Conservation (phyloP, 1,140 invertebrate species). For the Leucophenga varia region DNA sequence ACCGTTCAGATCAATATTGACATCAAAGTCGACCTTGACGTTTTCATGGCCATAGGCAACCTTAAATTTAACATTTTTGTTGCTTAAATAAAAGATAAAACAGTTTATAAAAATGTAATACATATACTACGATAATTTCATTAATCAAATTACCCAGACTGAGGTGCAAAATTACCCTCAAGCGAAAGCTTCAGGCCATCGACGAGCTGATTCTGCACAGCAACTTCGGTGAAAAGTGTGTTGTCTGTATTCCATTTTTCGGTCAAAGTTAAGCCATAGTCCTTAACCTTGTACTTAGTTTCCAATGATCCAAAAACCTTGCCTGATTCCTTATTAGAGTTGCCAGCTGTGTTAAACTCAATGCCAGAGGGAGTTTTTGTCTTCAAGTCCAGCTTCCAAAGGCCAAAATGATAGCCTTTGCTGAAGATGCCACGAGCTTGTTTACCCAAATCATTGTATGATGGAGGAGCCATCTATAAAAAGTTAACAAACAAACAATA, state of each 20-base stretch:
- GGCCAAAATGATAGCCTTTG: slow-evolving; percentile 93
- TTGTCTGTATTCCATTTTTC: slow-evolving; percentile 99
- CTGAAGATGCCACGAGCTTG: slow-evolving; percentile 88
- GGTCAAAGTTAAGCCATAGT: slow-evolving; percentile 89
- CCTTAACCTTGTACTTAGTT: slow-evolving; percentile 91
- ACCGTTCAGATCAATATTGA: slow-evolving; percentile 81
- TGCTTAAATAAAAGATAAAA: slow-evolving; percentile 59
- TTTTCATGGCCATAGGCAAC: slow-evolving; percentile 81
- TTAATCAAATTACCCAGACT: slow-evolving; percentile 81
- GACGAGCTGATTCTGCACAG: slow-evolving; percentile 84
- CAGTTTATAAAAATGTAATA: not conserved
- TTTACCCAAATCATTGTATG: slow-evolving; percentile 92
- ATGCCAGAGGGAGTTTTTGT: slow-evolving; percentile 87
- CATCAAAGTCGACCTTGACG: slow-evolving; percentile 79
- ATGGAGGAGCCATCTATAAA: slow-evolving; percentile 81
- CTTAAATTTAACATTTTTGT: slow-evolving; percentile 84
- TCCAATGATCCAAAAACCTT: slow-evolving; percentile 84
- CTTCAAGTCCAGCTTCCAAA: slow-evolving; percentile 89
- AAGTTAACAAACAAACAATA: slow-evolving; percentile 11
- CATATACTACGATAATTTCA: too few species aligned
- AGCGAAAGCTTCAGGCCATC: slow-evolving; percentile 87
- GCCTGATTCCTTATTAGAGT: slow-evolving; percentile 84
- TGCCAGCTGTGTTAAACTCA: slow-evolving; percentile 83
- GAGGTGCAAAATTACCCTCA: slow-evolving; percentile 87
- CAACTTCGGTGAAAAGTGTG: slow-evolving; percentile 84